These are phyloP conservation scores for Cryptus armator DNA, from an alignment of 2,888 invertebrate species.

Conservation along the genomic window DNA sequence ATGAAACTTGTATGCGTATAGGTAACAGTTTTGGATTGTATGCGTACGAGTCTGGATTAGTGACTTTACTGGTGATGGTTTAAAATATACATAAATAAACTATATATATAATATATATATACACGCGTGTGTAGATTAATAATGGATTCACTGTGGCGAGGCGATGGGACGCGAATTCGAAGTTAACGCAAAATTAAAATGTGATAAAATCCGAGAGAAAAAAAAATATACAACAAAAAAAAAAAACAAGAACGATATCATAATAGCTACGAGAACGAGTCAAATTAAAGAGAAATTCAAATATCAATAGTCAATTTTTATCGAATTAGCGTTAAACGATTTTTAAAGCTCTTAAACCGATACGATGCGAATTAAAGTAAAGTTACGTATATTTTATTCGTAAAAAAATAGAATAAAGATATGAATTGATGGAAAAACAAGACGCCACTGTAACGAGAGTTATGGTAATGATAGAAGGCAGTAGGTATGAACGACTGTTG, in stretches of 20 bases:
- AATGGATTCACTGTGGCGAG: slow-evolving; percentile 45
- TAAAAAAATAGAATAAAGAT: too few species aligned
- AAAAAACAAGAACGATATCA: background rate
- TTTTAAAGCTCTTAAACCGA: background rate
- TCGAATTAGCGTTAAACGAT: background rate
- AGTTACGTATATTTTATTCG: too few species aligned
- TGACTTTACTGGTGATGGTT: slow-evolving; percentile 31
- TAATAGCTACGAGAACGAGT: background rate
- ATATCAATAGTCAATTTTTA: background rate
- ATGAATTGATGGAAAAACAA: too few species aligned
- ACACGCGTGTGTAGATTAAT: slow-evolving; percentile 36
- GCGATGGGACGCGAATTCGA: slow-evolving; percentile 43
- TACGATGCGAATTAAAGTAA: too few species aligned
- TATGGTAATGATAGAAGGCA: background rate
- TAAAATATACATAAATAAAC: slow-evolving; percentile 24
- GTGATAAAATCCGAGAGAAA: slow-evolving; percentile 19
- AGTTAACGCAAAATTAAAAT: slow-evolving; percentile 36
- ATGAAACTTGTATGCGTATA: slow-evolving; percentile 20
- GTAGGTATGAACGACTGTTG: background rate
- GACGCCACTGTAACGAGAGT: too few species aligned
- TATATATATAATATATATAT: background rate
- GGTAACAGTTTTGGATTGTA: slow-evolving; percentile 13
- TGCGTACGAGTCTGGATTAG: slow-evolving; percentile 48
- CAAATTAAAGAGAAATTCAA: background rate
- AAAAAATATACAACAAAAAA: slow-evolving; percentile 4